A percentile compares a stretch with the other conserved stretches of the same genome.
Evolutionary conservation across 2,797 vertebrate genomes (phyloP).

Genomic region (Poeciliopsis gracilis): DNA sequence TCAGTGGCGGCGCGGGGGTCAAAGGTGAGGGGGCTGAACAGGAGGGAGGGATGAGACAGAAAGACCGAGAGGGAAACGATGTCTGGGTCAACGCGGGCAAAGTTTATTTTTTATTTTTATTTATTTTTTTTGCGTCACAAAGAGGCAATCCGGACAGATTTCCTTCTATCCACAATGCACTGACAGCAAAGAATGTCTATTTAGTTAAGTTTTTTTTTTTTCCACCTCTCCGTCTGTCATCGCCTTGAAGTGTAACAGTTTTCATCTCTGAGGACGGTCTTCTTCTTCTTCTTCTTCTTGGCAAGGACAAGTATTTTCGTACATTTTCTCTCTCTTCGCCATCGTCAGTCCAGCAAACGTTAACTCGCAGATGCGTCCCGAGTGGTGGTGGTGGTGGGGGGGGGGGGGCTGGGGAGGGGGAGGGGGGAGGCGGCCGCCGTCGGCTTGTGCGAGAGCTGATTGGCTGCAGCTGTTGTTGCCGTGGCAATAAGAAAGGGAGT

Average conservation of each 20-base stretch:
- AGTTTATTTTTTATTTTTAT: neutral
- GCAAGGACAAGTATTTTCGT: slow-evolving; percentile 68
- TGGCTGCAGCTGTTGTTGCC: slow-evolving; percentile 78
- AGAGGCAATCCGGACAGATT: slow-evolving; percentile 86
- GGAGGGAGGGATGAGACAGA: slow-evolving; percentile 47
- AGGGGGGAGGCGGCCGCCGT: slow-evolving; percentile 54
- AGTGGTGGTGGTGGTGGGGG: neutral
- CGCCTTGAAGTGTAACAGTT: slow-evolving; percentile 19
- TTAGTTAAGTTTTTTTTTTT: neutral
- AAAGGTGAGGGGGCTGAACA: slow-evolving; percentile 29
- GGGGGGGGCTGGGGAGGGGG: accelerated
- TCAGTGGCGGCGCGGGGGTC: slow-evolving; percentile 76
- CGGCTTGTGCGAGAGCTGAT: slow-evolving; percentile 63
- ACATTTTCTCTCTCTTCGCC: slow-evolving; percentile 31
- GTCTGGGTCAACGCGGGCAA: slow-evolving; percentile 52
- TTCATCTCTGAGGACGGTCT: slow-evolving; percentile 69
- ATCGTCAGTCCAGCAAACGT: slow-evolving; percentile 69
- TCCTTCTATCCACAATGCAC: slow-evolving; percentile 91
- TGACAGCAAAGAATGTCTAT: slow-evolving; percentile 89
- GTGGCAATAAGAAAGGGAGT: slow-evolving; percentile 75
- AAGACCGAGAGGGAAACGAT: slow-evolving; percentile 19
- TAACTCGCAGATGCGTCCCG: slow-evolving; percentile 69
- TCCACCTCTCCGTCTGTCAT: slow-evolving; percentile 37
- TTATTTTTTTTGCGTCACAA: slow-evolving; percentile 71
- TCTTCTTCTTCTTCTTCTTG: slow-evolving; percentile 44